A percentile compares a stretch with the other conserved stretches of the same genome.
These are phyloP conservation scores for Ecliptopera silaceata DNA, from an alignment of 2,888 invertebrate genomes.

Conservation along the genomic window DNA sequence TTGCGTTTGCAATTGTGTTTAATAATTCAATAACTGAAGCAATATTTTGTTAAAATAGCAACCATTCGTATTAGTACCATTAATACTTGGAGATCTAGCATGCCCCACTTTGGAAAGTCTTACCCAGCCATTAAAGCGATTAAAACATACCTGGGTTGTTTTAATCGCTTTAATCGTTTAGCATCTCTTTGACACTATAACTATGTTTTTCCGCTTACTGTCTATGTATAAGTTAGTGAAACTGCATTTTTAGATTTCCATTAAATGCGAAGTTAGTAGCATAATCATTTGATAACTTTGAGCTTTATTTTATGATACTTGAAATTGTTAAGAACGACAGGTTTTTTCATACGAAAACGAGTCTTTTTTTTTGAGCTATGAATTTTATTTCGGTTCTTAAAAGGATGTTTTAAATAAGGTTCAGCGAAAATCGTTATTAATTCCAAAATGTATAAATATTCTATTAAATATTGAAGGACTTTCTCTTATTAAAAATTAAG, in stretches of 20 bases:
- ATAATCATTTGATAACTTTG: slow-evolving; percentile 12
- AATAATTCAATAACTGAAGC: neutral
- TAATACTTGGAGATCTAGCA: slow-evolving; percentile 8
- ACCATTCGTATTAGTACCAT: slow-evolving; percentile 10
- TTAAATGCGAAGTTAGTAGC: slow-evolving; percentile 10
- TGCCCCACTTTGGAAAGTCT: slow-evolving; percentile 25
- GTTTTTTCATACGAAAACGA: no score
- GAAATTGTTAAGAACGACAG: no score
- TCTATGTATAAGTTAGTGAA: slow-evolving; percentile 15
- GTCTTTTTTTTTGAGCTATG: no score
- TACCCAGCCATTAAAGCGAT: no score
- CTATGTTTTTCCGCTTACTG: slow-evolving; percentile 28
- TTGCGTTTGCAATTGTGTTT: neutral
- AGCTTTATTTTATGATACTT: no score
- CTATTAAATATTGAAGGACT: no score
- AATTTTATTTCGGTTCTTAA: no score
- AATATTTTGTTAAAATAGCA: slow-evolving; percentile 10
- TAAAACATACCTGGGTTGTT: slow-evolving; percentile 28
- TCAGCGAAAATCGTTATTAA: no score
- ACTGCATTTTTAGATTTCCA: slow-evolving; percentile 15
- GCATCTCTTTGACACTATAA: slow-evolving; percentile 29
- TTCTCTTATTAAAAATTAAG: slow-evolving; percentile 9
- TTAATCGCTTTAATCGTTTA: slow-evolving; percentile 31
- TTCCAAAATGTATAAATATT: no score
- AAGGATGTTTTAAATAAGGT: no score